Percentiles rank a stretch among this genome's conserved stretches.
Evolutionary conservation across 2,113 vertebrate genomes (phyloP).

Genomic region (Tringa solitaria): DNA sequence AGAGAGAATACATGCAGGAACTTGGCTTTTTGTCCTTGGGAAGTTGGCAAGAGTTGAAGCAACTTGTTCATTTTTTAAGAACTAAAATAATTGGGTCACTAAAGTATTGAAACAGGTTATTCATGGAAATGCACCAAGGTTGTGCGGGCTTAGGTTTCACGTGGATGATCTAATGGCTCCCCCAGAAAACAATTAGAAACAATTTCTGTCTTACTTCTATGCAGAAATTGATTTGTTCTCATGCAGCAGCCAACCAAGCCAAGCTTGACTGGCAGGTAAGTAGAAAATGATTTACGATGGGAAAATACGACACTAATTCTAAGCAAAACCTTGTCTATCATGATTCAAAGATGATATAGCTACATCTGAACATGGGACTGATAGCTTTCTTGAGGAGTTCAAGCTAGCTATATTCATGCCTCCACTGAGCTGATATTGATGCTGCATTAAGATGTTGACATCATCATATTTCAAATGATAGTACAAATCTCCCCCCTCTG

Average conservation of each 20-base stretch:
- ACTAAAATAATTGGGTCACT: constrained; percentile 50
- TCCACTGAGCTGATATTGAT: background rate
- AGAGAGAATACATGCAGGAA: background rate
- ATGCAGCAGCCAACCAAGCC: constrained; percentile 13
- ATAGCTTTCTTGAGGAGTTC: background rate
- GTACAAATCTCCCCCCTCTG: background rate
- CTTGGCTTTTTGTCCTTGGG: constrained; percentile 16
- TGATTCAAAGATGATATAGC: background rate
- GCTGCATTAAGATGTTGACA: background rate
- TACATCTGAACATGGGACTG: background rate
- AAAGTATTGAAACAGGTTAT: constrained; percentile 1
- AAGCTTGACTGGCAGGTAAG: constrained; percentile 20
- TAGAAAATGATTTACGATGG: background rate
- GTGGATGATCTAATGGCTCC: constrained; percentile 36
- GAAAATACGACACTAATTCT: constrained; percentile 18
- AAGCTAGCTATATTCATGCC: no score
- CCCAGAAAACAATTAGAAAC: constrained; percentile 58
- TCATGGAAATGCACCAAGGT: constrained; percentile 14
- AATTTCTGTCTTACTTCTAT: constrained; percentile 16
- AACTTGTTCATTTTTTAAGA: background rate
- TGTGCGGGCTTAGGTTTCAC: background rate
- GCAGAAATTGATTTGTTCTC: constrained; percentile 37
- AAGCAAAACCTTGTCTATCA: constrained; percentile 6
- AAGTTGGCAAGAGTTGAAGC: background rate
- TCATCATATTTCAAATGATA: background rate